phyloP scores from a whole-genome alignment of 1,140 invertebrate species.

The Macrobrachium nipponense region DNA sequence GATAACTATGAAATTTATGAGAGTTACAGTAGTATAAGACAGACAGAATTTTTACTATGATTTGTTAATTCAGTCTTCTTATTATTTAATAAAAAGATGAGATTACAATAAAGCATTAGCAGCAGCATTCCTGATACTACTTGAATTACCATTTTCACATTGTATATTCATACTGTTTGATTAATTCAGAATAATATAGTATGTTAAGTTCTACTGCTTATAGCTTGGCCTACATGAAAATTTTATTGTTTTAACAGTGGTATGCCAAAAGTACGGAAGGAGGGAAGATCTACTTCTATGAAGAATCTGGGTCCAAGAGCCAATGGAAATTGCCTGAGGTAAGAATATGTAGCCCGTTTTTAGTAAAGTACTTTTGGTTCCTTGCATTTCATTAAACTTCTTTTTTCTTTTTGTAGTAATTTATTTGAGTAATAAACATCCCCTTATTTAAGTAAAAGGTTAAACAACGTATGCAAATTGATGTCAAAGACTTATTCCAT shows the following conservation, averaged over 20 bases:
- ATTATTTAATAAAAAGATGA: neutral
- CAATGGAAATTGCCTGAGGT: slow-evolving; percentile 74
- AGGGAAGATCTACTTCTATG: slow-evolving; percentile 76
- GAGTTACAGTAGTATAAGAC: too few species aligned
- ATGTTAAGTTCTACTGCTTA: neutral
- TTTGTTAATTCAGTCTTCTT: neutral
- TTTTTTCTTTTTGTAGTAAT: too few species aligned
- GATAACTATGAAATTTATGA: too few species aligned
- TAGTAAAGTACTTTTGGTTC: too few species aligned
- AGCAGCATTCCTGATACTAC: too few species aligned
- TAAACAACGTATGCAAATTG: too few species aligned
- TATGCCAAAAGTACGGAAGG: slow-evolving; percentile 73
- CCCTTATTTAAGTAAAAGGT: too few species aligned
- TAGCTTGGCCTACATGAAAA: neutral
- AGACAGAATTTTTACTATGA: neutral
- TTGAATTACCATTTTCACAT: too few species aligned
- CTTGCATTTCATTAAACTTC: too few species aligned
- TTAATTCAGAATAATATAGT: neutral
- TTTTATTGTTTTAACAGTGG: slow-evolving; percentile 70
- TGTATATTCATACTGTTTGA: too few species aligned
- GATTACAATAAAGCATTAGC: neutral
- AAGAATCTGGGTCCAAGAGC: slow-evolving; percentile 75
- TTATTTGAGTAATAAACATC: too few species aligned
- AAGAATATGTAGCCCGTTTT: neutral
- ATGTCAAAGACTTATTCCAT: too few species aligned